Evolutionary conservation across 2,888 invertebrate species (phyloP).

Genomic region (Hemaris fuciformis): DNA sequence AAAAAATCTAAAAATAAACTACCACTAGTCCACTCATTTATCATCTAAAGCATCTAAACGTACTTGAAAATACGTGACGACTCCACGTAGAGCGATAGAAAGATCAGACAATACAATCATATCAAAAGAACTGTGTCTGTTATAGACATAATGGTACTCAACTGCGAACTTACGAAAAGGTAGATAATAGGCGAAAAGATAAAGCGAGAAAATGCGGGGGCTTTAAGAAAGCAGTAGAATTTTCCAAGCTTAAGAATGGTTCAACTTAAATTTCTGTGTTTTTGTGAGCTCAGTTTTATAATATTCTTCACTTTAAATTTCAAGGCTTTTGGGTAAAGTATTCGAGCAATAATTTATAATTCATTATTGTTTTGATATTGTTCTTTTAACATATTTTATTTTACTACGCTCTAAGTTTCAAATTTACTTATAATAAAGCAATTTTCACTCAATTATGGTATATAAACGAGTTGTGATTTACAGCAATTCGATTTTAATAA

Average conservation of each 20-base stretch:
- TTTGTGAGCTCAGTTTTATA: background rate
- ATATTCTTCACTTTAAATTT: background rate
- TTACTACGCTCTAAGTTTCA: too few species aligned
- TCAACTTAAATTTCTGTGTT: background rate
- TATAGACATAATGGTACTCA: background rate
- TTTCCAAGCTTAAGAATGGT: background rate
- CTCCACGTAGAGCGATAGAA: background rate
- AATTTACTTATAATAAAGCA: too few species aligned
- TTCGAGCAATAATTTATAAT: background rate
- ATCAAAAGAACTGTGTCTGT: background rate
- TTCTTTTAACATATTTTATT: too few species aligned
- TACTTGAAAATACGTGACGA: background rate
- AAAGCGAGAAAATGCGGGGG: background rate
- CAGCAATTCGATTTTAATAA: background rate
- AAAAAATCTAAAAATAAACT: too few species aligned
- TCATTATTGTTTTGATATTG: too few species aligned
- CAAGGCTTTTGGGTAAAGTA: background rate
- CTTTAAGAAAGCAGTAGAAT: background rate
- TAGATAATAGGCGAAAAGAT: slow-evolving; percentile 1
- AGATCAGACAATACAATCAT: background rate
- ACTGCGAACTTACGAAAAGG: background rate
- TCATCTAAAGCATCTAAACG: background rate
- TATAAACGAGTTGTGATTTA: too few species aligned
- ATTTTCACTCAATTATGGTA: too few species aligned
- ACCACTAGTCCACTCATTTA: too few species aligned